Base-by-base conservation (phyloP, 2,113 vertebrate genomes). In the Empidonax traillii region DNA sequence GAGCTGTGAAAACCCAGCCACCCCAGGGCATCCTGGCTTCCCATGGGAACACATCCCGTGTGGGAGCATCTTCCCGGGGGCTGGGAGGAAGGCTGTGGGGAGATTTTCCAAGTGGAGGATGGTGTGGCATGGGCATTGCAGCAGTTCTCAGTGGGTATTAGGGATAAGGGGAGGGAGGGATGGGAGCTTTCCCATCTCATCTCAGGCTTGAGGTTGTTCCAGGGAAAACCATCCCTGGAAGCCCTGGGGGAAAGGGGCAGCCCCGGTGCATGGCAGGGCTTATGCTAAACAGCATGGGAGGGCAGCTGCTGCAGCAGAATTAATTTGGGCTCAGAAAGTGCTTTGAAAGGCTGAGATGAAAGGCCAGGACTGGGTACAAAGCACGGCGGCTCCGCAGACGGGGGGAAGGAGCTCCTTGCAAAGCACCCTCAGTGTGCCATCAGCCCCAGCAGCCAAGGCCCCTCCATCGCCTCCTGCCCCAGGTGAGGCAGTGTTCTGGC, bases 21-120 rank as follows among this genome's bases (percentile, higher is more conserved):
- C 5, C 41, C 53, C 53, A n/a, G 21, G 23, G 21, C 63, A 68
- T 14, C 49, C 56, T 0, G 0, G 33, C 12, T 67, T 58, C 28
- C 55, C 51, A 10, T 3, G 11, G 72, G 47, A 25, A 49, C 2
- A 0, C 0, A 1, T 39, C 16, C 75, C 0, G 1, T 0, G 0
- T n/a, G 43, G 28, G 25, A 90, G 3, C 31, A 55, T 51, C 81
- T 71, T 74, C 69, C 61, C 43, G 3, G 47, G 47, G 25, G 25
- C 35, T 37, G 62, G 56, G 35, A 55, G 37, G 18, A 67, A 55
- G 44, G 52, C 21, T 68, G 28, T 31, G 46, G 37, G 28, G 4
- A 37, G 33, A 59, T 88, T 90, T 80, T 72, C 41, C 1, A 2
- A 39, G 9, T 0, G 14, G 63, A 25, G 44, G 5, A 3, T 35